Evolutionary conservation across 1,140 invertebrate species (phyloP), one percentile per base, ranked within the genome.

Genomic region (Drosophila funebris): DNA sequence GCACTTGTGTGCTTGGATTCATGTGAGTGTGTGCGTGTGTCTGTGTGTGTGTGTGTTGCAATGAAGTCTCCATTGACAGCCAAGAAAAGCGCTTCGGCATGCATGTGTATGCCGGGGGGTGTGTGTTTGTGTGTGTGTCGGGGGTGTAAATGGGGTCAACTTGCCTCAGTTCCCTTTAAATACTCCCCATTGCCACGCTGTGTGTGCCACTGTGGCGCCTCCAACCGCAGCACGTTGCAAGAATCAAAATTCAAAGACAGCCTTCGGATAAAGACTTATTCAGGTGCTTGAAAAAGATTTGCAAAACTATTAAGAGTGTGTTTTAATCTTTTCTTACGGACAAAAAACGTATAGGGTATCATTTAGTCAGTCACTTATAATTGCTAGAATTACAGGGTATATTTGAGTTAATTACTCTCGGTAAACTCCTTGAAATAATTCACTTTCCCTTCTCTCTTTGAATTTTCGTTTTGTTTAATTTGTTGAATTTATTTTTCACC

Each of bases 51-150:
- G 73, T 60, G 57, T 62, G 66, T 27, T 52, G 74, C 75, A 36
- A 54, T 52, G 48, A 63, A 53, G 36, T 36, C 20, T 41, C 68
- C 43, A 66, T 64, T 66, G 68, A 71, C 68, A 63, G 48, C 14
- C 67, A 70, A 52, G 16, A 73, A 33, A 44, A 43, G 36, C 22
- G 56, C 44, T 14, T 54, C 48, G 44, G 58, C 73, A 61, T 78
- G 58, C 54, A 58, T 75, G 61, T 76, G 75, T 43, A 52, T 54
- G 36, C 13, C n/a, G n/a, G n/a, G n/a, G n/a, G n/a, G n/a, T n/a
- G n/a, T n/a, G n/a, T n/a, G n/a, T n/a, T n/a, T n/a, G 48, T 46
- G 39, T 13, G n/a, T n/a, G 31, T n/a, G 31, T n/a, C 6, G 27
- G 4, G n/a, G 29, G 57, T 44, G 22, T 61, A 16, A 48, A 44